Evolutionary conservation across 2,113 vertebrate species (phyloP), one percentile per base, ranked within the genome.

Genomic region (Paradoxurus hermaphroditus): DNA sequence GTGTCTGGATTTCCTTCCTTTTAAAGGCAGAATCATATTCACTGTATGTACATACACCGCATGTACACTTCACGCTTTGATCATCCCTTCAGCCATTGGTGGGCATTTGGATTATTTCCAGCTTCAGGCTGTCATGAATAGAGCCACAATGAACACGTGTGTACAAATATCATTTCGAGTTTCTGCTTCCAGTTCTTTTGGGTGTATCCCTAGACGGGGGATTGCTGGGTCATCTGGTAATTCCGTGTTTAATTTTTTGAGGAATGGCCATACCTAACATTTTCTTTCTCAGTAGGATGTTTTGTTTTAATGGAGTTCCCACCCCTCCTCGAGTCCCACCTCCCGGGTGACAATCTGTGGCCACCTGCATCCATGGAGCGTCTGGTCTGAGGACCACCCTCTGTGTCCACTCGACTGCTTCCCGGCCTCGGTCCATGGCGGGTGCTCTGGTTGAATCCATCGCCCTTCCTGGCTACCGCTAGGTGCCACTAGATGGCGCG

Each of bases 401-500:
- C 34, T 19, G 0, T 8, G 16, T 14, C 41, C 29, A 9, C 11
- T 31, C 15, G 31, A 5, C 49, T 25, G n/a, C 11, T 9, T 41
- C 29, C 11, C 9, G 41, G 41, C 9, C 7, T 11, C 0, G 2
- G 63, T 18, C 25, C 36, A 34, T 4, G 29, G 75, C 7, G 7
- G 14, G 3, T 4, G 0, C 63, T 36, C 5, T 8, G 0, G 39
- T 23, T 3, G 51, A 25, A 49, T 12, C 5, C 4, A 27, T 25
- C 46, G 25, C 73, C 77, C 77, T 81, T 75, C 21, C 21, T 0
- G 0, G 16, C 7, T 27, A 1, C 4, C 49, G 23, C 68, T 41
- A 19, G 0, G 0, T 3, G 51, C 36, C 98, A 90, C 97, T 93
- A 97, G 98, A 27, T 95, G 98, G 98, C 27, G 49, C 73, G 3